A percentile compares a stretch with the other conserved stretches of the same genome.
Conservation (phyloP, 2,113 vertebrate species). For the Oryzias curvinotus region DNA sequence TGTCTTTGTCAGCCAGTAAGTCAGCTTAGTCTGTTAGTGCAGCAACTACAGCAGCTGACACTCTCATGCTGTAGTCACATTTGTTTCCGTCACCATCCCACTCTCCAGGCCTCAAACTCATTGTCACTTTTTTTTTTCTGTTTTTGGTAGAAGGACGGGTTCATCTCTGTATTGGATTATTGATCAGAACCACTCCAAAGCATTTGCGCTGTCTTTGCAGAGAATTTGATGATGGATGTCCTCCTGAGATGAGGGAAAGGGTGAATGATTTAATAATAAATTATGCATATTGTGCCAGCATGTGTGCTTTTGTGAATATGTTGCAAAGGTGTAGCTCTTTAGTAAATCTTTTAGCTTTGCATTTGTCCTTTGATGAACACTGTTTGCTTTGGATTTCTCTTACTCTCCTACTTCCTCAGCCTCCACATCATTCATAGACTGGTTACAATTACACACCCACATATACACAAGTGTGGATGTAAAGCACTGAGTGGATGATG, state of each 20-base stretch:
- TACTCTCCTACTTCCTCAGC: conserved; percentile 50
- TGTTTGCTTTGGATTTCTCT: conserved; percentile 45
- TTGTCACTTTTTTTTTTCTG: conserved; percentile 1
- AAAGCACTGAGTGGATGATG: conserved; percentile 14
- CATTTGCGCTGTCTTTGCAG: conserved; percentile 46
- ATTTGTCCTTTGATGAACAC: conserved; percentile 20
- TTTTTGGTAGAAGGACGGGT: conserved; percentile 9
- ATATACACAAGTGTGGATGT: conserved; percentile 1
- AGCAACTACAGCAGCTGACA: conserved; percentile 9
- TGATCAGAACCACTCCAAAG: conserved; percentile 38
- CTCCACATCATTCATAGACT: conserved; percentile 40
- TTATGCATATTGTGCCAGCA: not conserved
- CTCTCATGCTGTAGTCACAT: conserved; percentile 7
- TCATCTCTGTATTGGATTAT: conserved; percentile 36
- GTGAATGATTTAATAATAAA: conserved; percentile 56
- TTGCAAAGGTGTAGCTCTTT: conserved; percentile 16
- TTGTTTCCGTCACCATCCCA: conserved; percentile 21
- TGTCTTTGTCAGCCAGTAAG: conserved; percentile 36
- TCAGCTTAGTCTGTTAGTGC: conserved; percentile 10
- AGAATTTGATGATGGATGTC: conserved; percentile 33
- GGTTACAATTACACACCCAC: conserved; percentile 16
- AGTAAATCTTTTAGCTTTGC: conserved; percentile 41
- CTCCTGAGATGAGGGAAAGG: conserved; percentile 20
- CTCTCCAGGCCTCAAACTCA: not conserved
- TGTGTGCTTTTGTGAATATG: not conserved